Conservation (phyloP, 2,113 vertebrate genomes). For the Propithecus coquereli region DNA sequence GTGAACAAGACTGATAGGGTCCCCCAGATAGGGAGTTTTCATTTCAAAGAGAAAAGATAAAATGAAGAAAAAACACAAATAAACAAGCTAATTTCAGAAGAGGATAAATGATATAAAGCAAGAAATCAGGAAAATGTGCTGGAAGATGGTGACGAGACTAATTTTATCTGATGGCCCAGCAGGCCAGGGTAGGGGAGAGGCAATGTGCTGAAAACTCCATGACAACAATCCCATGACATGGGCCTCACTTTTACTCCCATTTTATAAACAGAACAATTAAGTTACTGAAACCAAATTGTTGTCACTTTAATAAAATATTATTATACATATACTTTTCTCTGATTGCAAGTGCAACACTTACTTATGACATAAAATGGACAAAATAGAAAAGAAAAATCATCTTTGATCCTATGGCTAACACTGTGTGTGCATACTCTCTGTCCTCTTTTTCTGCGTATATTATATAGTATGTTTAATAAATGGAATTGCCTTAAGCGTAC, state of each 20-base stretch:
- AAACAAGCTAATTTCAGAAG: not conserved
- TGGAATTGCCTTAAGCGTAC: not conserved
- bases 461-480: not conserved
- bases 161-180: not conserved
- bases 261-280: not conserved
- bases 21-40: not conserved
- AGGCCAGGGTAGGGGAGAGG: not conserved
- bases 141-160: not conserved
- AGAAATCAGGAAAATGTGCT: not conserved
- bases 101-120: not conserved
- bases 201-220: not conserved
- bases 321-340: not conserved
- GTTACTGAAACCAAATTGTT: not conserved
- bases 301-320: not conserved
- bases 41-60: not conserved
- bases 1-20: not conserved
- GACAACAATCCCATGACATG: not conserved
- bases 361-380: not conserved
- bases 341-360: not conserved
- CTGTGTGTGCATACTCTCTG: not conserved
- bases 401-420: not conserved
- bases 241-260: not conserved
- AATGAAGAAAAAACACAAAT: not conserved
- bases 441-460: not conserved
- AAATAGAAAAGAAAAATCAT: not conserved